These are phyloP conservation scores for Pseudeuparius sepicola DNA, from an alignment of 2,888 invertebrate species.

Conservation along the genomic window DNA sequence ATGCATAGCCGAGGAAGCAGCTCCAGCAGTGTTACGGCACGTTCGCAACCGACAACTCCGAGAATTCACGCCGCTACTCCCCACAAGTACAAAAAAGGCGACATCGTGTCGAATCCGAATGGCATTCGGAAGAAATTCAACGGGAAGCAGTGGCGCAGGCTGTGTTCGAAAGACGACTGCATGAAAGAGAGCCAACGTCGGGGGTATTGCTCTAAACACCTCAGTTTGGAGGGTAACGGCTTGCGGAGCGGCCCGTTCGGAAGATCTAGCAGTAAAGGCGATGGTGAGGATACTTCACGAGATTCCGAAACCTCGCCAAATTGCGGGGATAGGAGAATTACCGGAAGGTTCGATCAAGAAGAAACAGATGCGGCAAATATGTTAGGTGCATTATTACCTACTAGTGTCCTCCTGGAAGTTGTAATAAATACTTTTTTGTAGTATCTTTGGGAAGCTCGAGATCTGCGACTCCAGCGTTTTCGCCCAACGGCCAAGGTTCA, in stretches of 20 bases:
- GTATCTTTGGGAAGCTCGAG: conserved; percentile 90
- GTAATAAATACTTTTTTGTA: conserved; percentile 34
- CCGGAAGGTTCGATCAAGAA: conserved; percentile 82
- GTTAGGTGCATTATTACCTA: conserved; percentile 53
- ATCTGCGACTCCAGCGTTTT: conserved; percentile 86
- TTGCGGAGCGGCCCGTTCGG: conserved; percentile 40
- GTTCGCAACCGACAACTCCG: conserved; percentile 88
- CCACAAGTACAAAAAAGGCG: conserved; percentile 95
- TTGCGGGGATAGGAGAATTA: conserved; percentile 59
- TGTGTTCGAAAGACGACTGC: conserved; percentile 93
- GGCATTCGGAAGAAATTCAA: conserved; percentile 99
- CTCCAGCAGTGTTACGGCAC: conserved; percentile 78
- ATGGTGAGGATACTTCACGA: conserved; percentile 80
- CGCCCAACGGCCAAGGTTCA: conserved; percentile 59
- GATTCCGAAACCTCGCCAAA: conserved; percentile 87
- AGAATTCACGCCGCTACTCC: conserved; percentile 81
- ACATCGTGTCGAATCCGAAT: conserved; percentile 86
- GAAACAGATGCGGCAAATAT: conserved; percentile 96
- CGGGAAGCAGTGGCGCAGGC: conserved; percentile 97
- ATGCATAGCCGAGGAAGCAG: conserved; percentile 88
- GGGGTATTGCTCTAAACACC: conserved; percentile 93
- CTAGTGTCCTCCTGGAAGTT: neutral
- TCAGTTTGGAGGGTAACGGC: conserved; percentile 74
- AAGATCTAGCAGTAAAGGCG: conserved; percentile 47
- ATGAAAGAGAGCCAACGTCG: conserved; percentile 94